These are phyloP conservation scores for Anthopleura sola DNA, from an alignment of 64 coral and sea anemone species.

Conservation along the genomic window DNA sequence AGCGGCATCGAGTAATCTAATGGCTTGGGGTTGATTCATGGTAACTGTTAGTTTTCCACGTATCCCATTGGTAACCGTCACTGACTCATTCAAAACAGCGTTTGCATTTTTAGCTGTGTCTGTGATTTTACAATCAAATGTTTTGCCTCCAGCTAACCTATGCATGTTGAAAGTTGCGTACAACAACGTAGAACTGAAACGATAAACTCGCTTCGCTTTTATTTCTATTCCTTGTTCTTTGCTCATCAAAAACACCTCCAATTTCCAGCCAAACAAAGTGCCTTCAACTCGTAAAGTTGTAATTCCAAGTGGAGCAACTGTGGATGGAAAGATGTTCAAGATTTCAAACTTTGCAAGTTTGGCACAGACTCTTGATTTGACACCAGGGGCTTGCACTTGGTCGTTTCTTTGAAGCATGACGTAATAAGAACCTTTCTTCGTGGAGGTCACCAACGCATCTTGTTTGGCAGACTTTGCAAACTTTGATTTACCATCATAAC, in stretches of 20 bases:
- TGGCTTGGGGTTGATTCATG: conserved; percentile 34
- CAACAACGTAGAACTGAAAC: conserved; percentile 61
- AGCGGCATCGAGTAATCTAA: conserved; percentile 28
- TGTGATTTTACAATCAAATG: conserved; percentile 35
- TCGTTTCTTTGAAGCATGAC: conserved; percentile 46
- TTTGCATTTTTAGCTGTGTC: conserved; percentile 22
- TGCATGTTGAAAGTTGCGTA: conserved; percentile 52
- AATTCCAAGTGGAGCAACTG: conserved; percentile 51
- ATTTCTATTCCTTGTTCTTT: background rate
- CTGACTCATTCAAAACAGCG: conserved; percentile 19
- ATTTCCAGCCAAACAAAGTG: conserved; percentile 58
- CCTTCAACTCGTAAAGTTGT: conserved; percentile 70
- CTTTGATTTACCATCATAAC: conserved; percentile 54
- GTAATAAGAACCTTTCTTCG: conserved; percentile 54
- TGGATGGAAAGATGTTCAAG: conserved; percentile 39
- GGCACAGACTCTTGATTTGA: conserved; percentile 40
- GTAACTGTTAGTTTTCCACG: conserved; percentile 50
- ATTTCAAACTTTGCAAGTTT: conserved; percentile 83
- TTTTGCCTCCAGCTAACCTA: conserved; percentile 20
- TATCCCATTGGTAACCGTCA: conserved; percentile 35
- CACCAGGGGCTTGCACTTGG: background rate
- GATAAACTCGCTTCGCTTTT: conserved; percentile 53
- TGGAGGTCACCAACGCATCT: conserved; percentile 51
- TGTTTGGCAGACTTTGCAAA: conserved; percentile 66
- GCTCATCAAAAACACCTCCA: conserved; percentile 47